These are phyloP conservation scores for Lucilia cuprina DNA, from an alignment of 1,140 invertebrate genomes.

Conservation along the genomic window DNA sequence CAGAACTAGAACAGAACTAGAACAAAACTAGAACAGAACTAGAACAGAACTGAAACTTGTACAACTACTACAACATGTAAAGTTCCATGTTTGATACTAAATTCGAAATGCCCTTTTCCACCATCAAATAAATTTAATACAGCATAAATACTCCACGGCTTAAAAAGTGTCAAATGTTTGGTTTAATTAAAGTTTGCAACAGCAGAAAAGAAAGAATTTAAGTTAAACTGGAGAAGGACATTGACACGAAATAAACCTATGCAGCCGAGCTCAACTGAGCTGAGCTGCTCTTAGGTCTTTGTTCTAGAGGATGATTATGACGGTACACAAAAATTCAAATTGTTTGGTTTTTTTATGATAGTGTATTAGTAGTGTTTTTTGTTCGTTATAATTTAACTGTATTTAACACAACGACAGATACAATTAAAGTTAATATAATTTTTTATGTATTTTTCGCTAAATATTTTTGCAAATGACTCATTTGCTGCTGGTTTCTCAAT, in stretches of 20 bases:
- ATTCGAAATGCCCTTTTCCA: too few species aligned
- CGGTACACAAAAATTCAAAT: background rate
- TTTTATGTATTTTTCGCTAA: background rate
- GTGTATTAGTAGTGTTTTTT: too few species aligned
- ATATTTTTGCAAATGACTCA: conserved; percentile 9
- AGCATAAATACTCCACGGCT: too few species aligned
- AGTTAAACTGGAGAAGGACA: conserved; percentile 5
- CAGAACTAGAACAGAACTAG: too few species aligned
- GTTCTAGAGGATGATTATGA: background rate
- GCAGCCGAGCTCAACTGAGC: background rate
- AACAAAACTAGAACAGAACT: too few species aligned
- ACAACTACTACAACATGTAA: too few species aligned
- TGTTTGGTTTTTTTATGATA: too few species aligned
- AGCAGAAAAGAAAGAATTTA: background rate
- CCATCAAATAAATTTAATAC: too few species aligned
- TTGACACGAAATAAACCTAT: background rate
- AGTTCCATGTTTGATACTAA: too few species aligned
- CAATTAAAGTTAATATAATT: conserved; percentile 2
- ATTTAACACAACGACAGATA: conserved; percentile 8
- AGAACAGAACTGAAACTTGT: too few species aligned
- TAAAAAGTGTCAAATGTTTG: conserved; percentile 3
- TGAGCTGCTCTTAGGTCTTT: background rate
- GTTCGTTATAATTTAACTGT: too few species aligned
- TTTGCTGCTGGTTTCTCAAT: background rate
- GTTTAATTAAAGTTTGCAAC: conserved; percentile 5